phyloP scores from a whole-genome alignment of 1,140 invertebrate genomes.

The Amyelois transitella region DNA sequence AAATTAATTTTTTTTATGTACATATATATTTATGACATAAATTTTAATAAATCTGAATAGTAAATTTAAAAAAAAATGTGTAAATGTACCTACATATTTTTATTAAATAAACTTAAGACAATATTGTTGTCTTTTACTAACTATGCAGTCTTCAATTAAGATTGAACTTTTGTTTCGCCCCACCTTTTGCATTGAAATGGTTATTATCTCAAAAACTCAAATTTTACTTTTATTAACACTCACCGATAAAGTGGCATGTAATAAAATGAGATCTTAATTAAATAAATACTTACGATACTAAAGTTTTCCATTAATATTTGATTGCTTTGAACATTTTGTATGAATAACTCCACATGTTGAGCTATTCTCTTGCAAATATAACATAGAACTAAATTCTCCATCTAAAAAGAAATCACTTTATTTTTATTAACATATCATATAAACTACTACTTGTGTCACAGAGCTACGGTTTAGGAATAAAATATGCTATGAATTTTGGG shows the following conservation, averaged over 20 bases:
- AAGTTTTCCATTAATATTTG: slow-evolving; percentile 43
- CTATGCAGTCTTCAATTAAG: too few species aligned
- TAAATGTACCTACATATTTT: too few species aligned
- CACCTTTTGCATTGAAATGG: too few species aligned
- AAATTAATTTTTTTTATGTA: too few species aligned
- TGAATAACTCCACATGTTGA: slow-evolving; percentile 35
- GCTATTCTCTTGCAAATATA: slow-evolving; percentile 43
- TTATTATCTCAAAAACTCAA: too few species aligned
- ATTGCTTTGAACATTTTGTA: slow-evolving; percentile 46
- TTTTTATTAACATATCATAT: not conserved
- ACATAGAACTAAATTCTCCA: slow-evolving; percentile 35
- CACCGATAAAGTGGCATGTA: not conserved
- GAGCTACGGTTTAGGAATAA: not conserved
- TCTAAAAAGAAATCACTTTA: slow-evolving; percentile 27
- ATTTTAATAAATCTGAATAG: too few species aligned
- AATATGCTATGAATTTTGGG: not conserved
- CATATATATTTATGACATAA: too few species aligned
- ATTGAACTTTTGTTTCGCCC: too few species aligned
- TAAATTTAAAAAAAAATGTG: too few species aligned
- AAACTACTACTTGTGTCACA: not conserved
- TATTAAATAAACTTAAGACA: too few species aligned
- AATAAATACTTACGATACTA: slow-evolving; percentile 36
- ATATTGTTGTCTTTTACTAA: too few species aligned
- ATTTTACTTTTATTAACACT: too few species aligned
- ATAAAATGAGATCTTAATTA: not conserved